Conservation (phyloP, 2,113 vertebrate genomes). For the Pleuronectes platessa region DNA sequence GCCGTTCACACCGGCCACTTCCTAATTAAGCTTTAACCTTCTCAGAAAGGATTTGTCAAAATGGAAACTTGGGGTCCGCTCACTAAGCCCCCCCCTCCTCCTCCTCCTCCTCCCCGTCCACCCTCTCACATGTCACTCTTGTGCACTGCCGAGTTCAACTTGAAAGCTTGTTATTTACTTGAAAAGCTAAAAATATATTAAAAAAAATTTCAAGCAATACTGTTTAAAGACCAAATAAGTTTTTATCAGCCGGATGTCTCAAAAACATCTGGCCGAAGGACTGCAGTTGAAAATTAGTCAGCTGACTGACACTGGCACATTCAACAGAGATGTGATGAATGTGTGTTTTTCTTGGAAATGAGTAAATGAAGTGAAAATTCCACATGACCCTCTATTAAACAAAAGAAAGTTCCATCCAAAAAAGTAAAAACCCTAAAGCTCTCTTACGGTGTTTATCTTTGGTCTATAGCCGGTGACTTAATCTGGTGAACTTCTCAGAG, state of each 20-base stretch:
- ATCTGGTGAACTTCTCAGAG: conserved; percentile 59
- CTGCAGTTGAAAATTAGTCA: neutral
- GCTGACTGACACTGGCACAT: neutral
- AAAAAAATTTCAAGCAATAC: neutral
- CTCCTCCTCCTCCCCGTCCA: neutral
- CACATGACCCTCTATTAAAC: conserved; percentile 11
- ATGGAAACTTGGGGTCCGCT: conserved; percentile 72
- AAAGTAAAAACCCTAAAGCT: neutral
- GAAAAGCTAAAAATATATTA: too few species aligned
- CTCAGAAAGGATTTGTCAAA: conserved; percentile 83
- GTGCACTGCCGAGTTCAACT: conserved; percentile 22
- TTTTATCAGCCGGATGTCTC: too few species aligned
- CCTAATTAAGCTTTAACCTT: conserved; percentile 83
- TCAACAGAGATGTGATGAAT: neutral
- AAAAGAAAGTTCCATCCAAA: conserved; percentile 15
- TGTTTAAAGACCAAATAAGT: neutral
- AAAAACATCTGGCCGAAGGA: neutral
- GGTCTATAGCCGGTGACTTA: conserved; percentile 42
- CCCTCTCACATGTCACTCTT: conserved; percentile 22
- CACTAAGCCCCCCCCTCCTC: conserved; percentile 35
- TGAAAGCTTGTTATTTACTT: conserved; percentile 24
- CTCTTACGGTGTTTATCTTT: conserved; percentile 10
- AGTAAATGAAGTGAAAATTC: neutral
- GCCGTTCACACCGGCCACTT: conserved; percentile 61
- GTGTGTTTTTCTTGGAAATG: neutral